Percentiles rank a stretch among this genome's conserved stretches.
Evolutionary conservation across 2,113 vertebrate genomes (phyloP).

Genomic region (Climacteris rufus): DNA sequence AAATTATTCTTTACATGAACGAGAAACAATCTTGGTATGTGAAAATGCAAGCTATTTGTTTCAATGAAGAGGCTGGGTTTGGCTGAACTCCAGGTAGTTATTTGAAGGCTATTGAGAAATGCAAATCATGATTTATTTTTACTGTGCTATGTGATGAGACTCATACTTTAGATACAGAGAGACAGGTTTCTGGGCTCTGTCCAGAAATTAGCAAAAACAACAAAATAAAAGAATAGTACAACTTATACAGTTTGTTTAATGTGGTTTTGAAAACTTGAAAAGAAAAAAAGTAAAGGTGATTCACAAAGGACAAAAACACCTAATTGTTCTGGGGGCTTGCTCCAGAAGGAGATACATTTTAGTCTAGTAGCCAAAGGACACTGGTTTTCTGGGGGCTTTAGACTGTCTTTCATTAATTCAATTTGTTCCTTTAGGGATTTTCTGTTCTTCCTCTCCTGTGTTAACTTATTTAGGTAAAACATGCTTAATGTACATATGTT

Average conservation of each 20-base stretch:
- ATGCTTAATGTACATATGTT: not conserved
- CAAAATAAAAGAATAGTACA: not conserved
- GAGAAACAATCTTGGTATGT: not conserved
- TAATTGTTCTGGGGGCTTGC: not conserved
- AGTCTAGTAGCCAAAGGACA: not conserved
- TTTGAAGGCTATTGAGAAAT: constrained; percentile 55
- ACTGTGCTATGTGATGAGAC: constrained; percentile 10
- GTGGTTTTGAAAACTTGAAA: not conserved
- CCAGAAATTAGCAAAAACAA: not conserved
- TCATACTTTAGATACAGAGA: not conserved
- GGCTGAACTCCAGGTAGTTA: constrained; percentile 30
- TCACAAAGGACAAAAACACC: not conserved
- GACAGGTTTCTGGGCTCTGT: not conserved
- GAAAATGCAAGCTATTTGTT: constrained; percentile 11
- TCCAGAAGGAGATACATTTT: not conserved
- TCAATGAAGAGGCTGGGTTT: constrained; percentile 25
- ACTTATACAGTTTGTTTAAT: not conserved
- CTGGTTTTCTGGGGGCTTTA: not conserved
- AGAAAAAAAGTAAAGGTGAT: not conserved
- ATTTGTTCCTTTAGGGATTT: not conserved
- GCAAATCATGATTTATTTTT: constrained; percentile 55
- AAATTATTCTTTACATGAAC: not conserved
- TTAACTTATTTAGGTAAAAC: constrained; percentile 7
- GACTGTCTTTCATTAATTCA: not conserved
- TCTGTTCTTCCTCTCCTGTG: not conserved